A percentile compares a stretch with the other conserved stretches of the same genome.
Evolutionary conservation across 2,113 vertebrate genomes (phyloP).

Genomic region (Pygoscelis adeliae): DNA sequence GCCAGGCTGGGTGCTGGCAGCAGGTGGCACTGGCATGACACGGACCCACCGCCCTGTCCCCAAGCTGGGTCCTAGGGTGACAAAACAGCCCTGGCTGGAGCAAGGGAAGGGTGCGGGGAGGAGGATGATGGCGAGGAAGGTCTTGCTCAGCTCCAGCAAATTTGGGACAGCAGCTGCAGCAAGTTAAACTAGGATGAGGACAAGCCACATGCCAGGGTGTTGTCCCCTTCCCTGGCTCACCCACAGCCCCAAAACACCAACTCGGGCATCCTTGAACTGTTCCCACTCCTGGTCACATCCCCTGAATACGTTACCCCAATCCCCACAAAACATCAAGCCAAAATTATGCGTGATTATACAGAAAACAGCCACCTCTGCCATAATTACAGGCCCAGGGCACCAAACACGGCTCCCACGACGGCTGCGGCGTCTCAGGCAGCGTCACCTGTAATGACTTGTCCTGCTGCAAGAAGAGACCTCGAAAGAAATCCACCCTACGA

Average conservation of each 20-base stretch:
- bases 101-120: background rate
- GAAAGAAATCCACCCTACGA: background rate
- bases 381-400: accelerated
- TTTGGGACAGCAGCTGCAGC: background rate
- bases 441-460: accelerated
- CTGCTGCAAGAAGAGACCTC: background rate
- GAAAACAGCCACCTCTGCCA: background rate
- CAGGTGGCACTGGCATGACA: background rate
- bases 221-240: background rate
- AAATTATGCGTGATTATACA: accelerated
- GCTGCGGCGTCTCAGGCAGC: accelerated
- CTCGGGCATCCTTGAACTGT: accelerated
- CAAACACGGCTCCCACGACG: accelerated
- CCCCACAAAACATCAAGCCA: accelerated
- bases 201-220: accelerated
- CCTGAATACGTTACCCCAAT: accelerated
- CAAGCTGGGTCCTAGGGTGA: background rate
- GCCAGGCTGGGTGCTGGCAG: background rate
- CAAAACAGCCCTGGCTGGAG: background rate
- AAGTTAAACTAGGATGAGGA: accelerated
- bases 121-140: background rate
- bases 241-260: accelerated
- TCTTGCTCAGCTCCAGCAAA: background rate
- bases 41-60: background rate
- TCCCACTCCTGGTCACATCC: accelerated